Evolutionary conservation across 2,113 vertebrate genomes (phyloP).

Genomic region (Lota lota): DNA sequence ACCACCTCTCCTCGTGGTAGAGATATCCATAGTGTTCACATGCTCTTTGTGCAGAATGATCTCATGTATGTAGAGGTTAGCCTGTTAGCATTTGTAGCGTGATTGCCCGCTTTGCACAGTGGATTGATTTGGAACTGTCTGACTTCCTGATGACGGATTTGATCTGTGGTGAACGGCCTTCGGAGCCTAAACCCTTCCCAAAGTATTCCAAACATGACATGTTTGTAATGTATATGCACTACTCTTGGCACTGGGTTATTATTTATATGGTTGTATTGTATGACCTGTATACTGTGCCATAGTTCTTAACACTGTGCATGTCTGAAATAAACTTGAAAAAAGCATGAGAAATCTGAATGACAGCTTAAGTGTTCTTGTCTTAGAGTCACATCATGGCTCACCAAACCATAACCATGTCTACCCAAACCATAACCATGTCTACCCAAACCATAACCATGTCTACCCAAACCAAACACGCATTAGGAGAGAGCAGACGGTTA

Average conservation of each 20-base stretch:
- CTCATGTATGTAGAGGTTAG: constrained; percentile 17
- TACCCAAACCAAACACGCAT: too few species aligned
- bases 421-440: too few species aligned
- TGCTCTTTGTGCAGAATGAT: constrained; percentile 38
- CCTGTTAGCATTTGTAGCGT: constrained; percentile 26
- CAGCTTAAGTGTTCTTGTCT: constrained; percentile 45
- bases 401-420: too few species aligned
- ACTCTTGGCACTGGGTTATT: constrained; percentile 49
- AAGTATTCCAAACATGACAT: constrained; percentile 50
- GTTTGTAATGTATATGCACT: constrained; percentile 52
- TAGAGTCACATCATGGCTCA: not conserved
- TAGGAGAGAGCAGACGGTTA: too few species aligned
- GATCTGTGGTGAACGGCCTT: constrained; percentile 22
- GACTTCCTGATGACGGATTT: too few species aligned
- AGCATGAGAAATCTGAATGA: constrained; percentile 61
- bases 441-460: too few species aligned
- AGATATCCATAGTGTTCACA: constrained; percentile 19
- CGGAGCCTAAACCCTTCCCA: constrained; percentile 43
- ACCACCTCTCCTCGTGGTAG: not conserved
- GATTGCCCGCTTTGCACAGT: constrained; percentile 43
- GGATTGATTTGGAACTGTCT: constrained; percentile 31
- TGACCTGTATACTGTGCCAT: constrained; percentile 69
- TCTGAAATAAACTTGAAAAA: constrained; percentile 89
- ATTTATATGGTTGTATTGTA: constrained; percentile 73
- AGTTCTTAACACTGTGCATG: constrained; percentile 81